A percentile compares a stretch with the other conserved stretches of the same genome.
Conservation (phyloP, 2,797 vertebrate genomes). For the Xenopus petersii region DNA sequence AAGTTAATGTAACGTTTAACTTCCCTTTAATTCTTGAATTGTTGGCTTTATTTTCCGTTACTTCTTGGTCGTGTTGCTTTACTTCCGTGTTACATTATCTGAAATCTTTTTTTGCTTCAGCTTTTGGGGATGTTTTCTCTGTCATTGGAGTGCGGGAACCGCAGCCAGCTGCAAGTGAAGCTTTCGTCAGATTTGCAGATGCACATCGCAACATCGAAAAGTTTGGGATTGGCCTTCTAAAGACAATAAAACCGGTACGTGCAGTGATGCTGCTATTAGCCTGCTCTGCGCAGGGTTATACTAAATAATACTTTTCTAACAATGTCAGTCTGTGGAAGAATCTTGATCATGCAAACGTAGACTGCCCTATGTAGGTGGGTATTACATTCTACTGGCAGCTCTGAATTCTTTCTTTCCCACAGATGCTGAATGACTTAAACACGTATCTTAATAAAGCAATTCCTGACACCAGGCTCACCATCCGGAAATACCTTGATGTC, state of each 20-base stretch:
- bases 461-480: constrained; percentile 96
- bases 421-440: constrained; percentile 98
- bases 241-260: constrained; percentile 95
- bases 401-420: constrained; percentile 33
- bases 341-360: too few species aligned
- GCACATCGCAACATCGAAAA: constrained; percentile 97
- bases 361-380: neutral
- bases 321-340: too few species aligned
- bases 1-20: too few species aligned
- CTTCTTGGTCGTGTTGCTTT: too few species aligned
- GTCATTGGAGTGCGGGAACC: constrained; percentile 96
- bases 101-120: constrained; percentile 60
- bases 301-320: too few species aligned
- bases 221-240: constrained; percentile 91
- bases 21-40: too few species aligned
- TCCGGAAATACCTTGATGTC: constrained; percentile 96
- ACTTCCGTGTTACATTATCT: neutral
- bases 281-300: too few species aligned
- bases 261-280: neutral
- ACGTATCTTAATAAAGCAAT: constrained; percentile 97
- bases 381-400: neutral
- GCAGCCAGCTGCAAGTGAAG: constrained; percentile 91
- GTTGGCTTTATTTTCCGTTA: too few species aligned
- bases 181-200: constrained; percentile 95
- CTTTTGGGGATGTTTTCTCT: constrained; percentile 95